Conservation (phyloP, 2,888 invertebrate species). For the Epiblema foenella region DNA sequence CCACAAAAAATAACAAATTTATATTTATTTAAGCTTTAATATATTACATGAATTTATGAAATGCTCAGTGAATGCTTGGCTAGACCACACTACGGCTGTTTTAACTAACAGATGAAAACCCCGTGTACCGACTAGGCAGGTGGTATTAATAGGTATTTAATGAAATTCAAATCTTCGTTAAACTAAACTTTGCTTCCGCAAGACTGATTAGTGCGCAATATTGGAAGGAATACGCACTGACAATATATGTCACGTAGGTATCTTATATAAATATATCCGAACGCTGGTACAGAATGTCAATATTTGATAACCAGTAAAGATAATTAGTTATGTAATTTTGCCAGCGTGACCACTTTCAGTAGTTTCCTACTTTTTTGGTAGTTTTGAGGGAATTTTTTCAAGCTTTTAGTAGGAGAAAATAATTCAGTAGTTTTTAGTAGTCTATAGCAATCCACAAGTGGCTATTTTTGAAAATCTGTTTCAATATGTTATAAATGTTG, state of each 20-base stretch:
- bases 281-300: neutral
- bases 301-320: neutral
- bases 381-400: no score
- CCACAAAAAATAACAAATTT: neutral
- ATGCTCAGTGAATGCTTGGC: neutral
- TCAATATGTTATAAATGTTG: no score
- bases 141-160: conserved; percentile 41
- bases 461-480: no score
- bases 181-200: conserved; percentile 40
- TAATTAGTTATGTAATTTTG: neutral
- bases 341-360: no score
- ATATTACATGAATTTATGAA: neutral
- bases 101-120: conserved; percentile 8
- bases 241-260: neutral
- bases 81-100: conserved; percentile 6
- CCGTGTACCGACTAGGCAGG: conserved; percentile 26
- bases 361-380: no score
- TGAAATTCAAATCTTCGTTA: conserved; percentile 41
- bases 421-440: no score
- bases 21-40: neutral
- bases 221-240: conserved; percentile 32
- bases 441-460: no score
- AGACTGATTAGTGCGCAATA: conserved; percentile 38
- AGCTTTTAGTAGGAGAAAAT: no score
- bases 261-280: neutral